phyloP scores from a whole-genome alignment of 1,140 invertebrate species.

The Drosophila kurseongensis region DNA sequence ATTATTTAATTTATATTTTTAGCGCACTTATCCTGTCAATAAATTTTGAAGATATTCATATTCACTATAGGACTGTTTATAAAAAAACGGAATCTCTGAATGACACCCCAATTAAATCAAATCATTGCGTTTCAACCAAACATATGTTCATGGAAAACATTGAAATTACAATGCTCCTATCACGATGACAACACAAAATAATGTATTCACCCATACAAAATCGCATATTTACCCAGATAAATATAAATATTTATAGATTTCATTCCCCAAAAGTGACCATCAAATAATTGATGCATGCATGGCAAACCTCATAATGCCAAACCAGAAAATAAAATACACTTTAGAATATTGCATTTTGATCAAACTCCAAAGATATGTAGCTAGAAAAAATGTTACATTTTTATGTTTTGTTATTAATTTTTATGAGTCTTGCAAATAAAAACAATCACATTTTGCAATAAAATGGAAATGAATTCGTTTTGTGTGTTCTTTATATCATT shows the following conservation, averaged over 20 bases:
- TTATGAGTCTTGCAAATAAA: constrained; percentile 40
- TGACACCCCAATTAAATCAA: constrained; percentile 9
- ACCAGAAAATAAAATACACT: constrained; percentile 37
- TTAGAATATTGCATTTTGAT: constrained; percentile 28
- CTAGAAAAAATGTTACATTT: constrained; percentile 16
- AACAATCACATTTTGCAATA: constrained; percentile 21
- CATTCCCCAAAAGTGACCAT: constrained; percentile 32
- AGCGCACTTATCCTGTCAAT: not conserved
- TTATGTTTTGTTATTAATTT: constrained; percentile 52
- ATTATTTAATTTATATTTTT: no score
- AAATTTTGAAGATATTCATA: no score
- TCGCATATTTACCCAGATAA: constrained; percentile 22
- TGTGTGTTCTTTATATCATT: constrained; percentile 21
- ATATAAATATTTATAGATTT: constrained; percentile 33
- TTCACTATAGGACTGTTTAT: not conserved
- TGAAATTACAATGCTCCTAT: constrained; percentile 21
- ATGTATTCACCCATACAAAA: constrained; percentile 14
- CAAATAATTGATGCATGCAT: constrained; percentile 38
- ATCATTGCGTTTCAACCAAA: constrained; percentile 4
- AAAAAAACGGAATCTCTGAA: not conserved
- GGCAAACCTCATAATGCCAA: constrained; percentile 23
- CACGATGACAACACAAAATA: not conserved
- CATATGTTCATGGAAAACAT: not conserved
- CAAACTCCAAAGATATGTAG: constrained; percentile 12
- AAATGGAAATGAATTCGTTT: constrained; percentile 60